Evolutionary conservation across 2,113 vertebrate species (phyloP), one percentile per base, ranked within the genome.

Genomic region (Perca fluviatilis): DNA sequence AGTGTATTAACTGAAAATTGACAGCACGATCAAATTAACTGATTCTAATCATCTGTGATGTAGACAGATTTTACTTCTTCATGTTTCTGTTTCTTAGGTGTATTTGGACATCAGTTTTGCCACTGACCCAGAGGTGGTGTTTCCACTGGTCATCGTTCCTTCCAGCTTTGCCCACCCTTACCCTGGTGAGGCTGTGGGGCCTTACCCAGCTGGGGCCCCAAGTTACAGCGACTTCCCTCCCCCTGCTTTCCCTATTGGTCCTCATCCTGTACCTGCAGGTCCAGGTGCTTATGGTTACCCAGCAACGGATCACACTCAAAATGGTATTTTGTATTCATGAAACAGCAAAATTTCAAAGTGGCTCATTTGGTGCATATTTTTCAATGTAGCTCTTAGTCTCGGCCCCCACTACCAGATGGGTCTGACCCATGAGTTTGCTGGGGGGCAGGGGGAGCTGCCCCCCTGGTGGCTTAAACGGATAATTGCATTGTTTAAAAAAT

Each of bases 61-160:
- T 36, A 19, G 5, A 30, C 18, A 2, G 6, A 36, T 27, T 49
- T 65, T 7, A 19, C 7, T 21, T 30, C 23, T 25, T 27, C 6
- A 25, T 65, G 23, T 76, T 68, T 74, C 0, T 46, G 14, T 71
- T 57, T 77, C 56, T 13, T 81, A 95, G 95, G 92, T 90, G 10
- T 94, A 91, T 87, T 61, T 95, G 89, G 94, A 94, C 66, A 90
- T 95, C 57, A 91, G 86, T 21, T 93, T 92, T 86, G 81, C 77
- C 11, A 1, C 6, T 33, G 91, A 94, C 53, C 92, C 95, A 57
- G 67, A 74, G 61, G 85, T 95, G 12, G 15, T 18, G 15, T 83
- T 95, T 53, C 93, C 92, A 50, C 56, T 95, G 69, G 56, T 87
- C 15, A 74, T 95, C 53, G 8, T 87, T 51, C 86, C 90, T 63